Percentiles rank a stretch among this genome's conserved stretches.
These are phyloP conservation scores for Rutilus rutilus DNA, from an alignment of 2,113 vertebrate genomes.

Conservation along the genomic window DNA sequence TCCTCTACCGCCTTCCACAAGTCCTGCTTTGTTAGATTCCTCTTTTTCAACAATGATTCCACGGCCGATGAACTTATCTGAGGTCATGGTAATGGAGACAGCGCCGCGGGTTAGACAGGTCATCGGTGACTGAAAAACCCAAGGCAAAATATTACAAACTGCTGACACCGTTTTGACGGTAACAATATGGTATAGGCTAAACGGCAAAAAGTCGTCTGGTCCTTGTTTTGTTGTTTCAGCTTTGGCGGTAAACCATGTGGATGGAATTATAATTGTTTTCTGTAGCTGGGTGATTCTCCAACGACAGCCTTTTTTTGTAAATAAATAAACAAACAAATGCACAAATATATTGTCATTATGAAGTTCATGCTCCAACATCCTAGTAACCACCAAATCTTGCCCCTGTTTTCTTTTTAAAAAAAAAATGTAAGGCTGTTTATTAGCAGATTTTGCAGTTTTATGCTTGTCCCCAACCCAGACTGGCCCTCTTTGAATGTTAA, in stretches of 20 bases:
- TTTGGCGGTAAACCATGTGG: not conserved
- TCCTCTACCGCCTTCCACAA: conserved; percentile 22
- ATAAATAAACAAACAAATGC: no score
- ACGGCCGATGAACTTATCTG: conserved; percentile 5
- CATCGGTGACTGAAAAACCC: not conserved
- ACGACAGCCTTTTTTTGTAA: no score
- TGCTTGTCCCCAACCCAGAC: no score
- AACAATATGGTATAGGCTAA: not conserved
- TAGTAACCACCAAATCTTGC: no score
- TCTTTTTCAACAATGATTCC: not conserved
- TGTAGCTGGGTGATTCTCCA: no score
- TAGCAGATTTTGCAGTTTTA: no score
- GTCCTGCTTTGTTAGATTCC: conserved; percentile 37
- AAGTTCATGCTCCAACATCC: no score
- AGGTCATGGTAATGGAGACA: not conserved
- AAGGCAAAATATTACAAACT: not conserved
- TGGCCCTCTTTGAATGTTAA: no score
- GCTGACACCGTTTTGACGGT: not conserved
- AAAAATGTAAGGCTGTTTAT: no score
- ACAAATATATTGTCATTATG: no score
- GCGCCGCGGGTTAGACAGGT: not conserved
- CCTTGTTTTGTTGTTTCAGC: not conserved
- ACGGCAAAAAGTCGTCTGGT: not conserved
- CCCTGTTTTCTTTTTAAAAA: no score
- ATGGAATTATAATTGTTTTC: not conserved